A percentile compares a stretch with the other conserved stretches of the same genome.
phyloP scores from a whole-genome alignment of 2,797 vertebrate species.

The Octomys mimax region DNA sequence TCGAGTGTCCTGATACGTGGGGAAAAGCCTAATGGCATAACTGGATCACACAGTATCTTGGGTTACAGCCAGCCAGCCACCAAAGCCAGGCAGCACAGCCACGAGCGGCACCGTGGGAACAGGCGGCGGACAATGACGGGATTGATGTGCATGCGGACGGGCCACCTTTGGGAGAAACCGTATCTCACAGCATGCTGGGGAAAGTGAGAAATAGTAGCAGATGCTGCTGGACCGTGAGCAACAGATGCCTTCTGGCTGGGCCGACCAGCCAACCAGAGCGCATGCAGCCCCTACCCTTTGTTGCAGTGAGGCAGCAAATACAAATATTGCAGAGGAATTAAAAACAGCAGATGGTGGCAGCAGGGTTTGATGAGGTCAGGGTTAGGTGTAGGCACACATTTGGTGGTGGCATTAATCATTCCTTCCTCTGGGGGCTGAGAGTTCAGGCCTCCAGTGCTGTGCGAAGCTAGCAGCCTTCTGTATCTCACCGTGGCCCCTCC shows the following conservation, averaged over 20 bases:
- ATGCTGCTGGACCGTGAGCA: conserved; percentile 94
- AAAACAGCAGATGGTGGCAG: conserved; percentile 91
- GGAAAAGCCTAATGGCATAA: conserved; percentile 84
- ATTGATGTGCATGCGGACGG: conserved; percentile 95
- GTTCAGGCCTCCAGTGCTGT: conserved; percentile 83
- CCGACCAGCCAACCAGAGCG: conserved; percentile 89
- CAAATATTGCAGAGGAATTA: conserved; percentile 92
- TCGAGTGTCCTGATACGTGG: conserved; percentile 76
- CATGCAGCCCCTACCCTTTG: conserved; percentile 86
- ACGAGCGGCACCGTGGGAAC: conserved; percentile 95
- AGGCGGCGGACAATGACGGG: conserved; percentile 94
- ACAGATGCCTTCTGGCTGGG: conserved; percentile 94
- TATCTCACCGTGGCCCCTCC: conserved; percentile 56
- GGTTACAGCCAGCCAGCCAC: conserved; percentile 87
- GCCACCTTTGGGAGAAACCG: conserved; percentile 96
- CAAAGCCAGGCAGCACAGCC: conserved; percentile 87
- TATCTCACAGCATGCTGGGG: conserved; percentile 95
- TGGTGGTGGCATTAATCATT: conserved; percentile 87
- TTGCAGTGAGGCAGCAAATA: conserved; percentile 87
- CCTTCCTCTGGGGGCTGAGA: conserved; percentile 85
- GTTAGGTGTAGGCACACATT: conserved; percentile 89
- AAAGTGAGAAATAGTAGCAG: conserved; percentile 96
- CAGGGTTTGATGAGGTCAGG: conserved; percentile 91
- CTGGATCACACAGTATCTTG: conserved; percentile 85
- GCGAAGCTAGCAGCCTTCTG: conserved; percentile 85